Base-by-base conservation (phyloP, 2,888 invertebrate genomes). In the Apodemia hepburni region DNA sequence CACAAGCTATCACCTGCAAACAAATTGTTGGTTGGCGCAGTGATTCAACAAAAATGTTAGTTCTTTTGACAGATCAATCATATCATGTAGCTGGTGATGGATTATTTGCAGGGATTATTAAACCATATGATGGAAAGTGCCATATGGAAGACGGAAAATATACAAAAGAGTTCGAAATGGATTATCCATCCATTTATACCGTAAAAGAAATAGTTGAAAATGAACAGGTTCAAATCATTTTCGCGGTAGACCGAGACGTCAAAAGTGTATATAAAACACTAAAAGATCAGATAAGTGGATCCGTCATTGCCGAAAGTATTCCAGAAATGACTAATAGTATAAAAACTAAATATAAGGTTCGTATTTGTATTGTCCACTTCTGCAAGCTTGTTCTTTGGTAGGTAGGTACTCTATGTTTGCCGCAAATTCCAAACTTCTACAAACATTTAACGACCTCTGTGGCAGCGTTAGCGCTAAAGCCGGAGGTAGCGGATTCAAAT, bases 51-150 rank as follows among this genome's bases (percentile, higher is more conserved):
- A 95, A 95, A 81, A 93, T 98, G 70, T 79, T 98, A 51, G 92
- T 98, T 0, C 94, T 96, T 70, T 93, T 97, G 0, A 96, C 96
- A 0, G 96, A 97, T 79, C 95, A 94, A 2, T 87, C 92, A 3
- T 97, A 95, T 75, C 98, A 98, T 78, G 81, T 86, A 70, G 97
- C 96, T 29, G 96, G 97, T 0, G 97, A 97, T 78, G 97, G 97
- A 58, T 94, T 94, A 85, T 80, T 45, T 58, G 73, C 67, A 8
- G 95, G 95, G 0, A 93, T 95, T 33, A 87, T 94, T 35, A 91
- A 93, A 70, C 95, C 96, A 0, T 96, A 96, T 71, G 96, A 96
- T 75, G 95, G 94, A 0, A 76, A 87, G 67, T 96, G 96, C 71
- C 94, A 96, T 72, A 88, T 94, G 71, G 61, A 80, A 45, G 71